These are phyloP conservation scores for Boloria selene DNA, from an alignment of 2,888 invertebrate species.

Conservation along the genomic window DNA sequence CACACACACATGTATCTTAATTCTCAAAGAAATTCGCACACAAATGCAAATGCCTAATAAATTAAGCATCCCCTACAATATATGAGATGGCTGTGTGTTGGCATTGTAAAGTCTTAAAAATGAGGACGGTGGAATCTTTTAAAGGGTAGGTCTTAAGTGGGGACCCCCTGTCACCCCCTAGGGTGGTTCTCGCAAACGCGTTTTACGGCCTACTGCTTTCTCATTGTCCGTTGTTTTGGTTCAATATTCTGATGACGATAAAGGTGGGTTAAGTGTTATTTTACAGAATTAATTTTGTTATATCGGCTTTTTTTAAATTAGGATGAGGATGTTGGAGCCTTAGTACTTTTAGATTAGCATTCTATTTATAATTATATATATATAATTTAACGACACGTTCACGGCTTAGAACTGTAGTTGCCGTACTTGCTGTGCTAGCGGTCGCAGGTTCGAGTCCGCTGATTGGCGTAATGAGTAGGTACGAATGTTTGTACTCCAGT, in stretches of 20 bases:
- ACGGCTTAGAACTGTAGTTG: too few relatives aligned
- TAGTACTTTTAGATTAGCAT: slow-evolving; percentile 24
- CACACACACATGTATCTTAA: slow-evolving; percentile 54
- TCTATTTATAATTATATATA: too few relatives aligned
- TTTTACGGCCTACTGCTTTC: slow-evolving; percentile 71
- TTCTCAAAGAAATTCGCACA: slow-evolving; percentile 50
- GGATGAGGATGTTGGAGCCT: slow-evolving; percentile 17
- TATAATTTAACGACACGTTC: too few relatives aligned
- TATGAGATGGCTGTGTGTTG: slow-evolving; percentile 72
- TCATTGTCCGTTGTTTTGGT: slow-evolving; percentile 77
- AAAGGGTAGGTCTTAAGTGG: slow-evolving; percentile 81
- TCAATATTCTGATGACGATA: slow-evolving; percentile 72
- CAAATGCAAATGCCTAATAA: slow-evolving; percentile 61
- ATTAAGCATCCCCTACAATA: slow-evolving; percentile 66
- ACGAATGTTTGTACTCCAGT: too few relatives aligned
- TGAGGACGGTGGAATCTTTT: slow-evolving; percentile 78
- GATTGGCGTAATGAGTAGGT: too few relatives aligned
- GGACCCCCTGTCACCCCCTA: slow-evolving; percentile 54
- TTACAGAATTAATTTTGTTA: slow-evolving; percentile 56
- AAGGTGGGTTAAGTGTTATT: slow-evolving; percentile 74
- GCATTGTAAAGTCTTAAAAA: slow-evolving; percentile 83
- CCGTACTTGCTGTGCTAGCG: too few relatives aligned
- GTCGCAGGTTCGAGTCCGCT: too few relatives aligned
- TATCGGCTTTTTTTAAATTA: slow-evolving; percentile 36
- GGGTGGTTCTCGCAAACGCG: slow-evolving; percentile 71